Evolutionary conservation across 1,140 invertebrate species (phyloP), one percentile per base, ranked within the genome.

Genomic region (Catajapyx aquilonaris): DNA sequence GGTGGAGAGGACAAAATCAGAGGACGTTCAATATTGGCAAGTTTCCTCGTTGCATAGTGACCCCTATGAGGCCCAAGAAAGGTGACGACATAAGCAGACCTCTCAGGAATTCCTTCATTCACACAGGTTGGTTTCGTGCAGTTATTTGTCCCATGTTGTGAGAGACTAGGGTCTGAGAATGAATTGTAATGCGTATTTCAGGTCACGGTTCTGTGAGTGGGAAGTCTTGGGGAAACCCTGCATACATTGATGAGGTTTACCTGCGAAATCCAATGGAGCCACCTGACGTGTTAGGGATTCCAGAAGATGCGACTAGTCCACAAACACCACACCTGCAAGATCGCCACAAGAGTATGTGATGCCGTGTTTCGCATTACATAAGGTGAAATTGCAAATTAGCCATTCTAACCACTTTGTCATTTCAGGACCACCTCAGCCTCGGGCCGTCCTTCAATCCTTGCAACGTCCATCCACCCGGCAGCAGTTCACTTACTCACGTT

Each of bases 1-100:
- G 85, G 72, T 95, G 91, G 81, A 88, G 84, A 57, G 86, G 87
- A 10, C 91, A 96, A 56, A 93, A 91, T 57, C 79, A 86, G 54
- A 62, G 81, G 36, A 88, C 83, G 1, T 80, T 76, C 48, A 71
- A 87, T 45, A 73, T 95, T 34, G 88, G 84, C 4, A 41, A 53
- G 37, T 71, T 73, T 52, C 69, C 61, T 38, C 62, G 79, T 4
- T 71, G 68, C 44, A 52, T 78, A 9, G 69, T 78, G 0, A 71
- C 79, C 48, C 69, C 71, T 0, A 68, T 73, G 57, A 52, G 69
- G n/a, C 59, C 61, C 11, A 69, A 68, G 48, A 64, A 65, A n/a
- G 49, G 64, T 0, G 65, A 73, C 34, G 76, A 81, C 48, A 81
- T 81, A 19, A 78, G 75, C 45, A 71, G 71, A 48, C 77, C 78